phyloP scores from a whole-genome alignment of 2,888 invertebrate species.

The Melanchra persicariae region DNA sequence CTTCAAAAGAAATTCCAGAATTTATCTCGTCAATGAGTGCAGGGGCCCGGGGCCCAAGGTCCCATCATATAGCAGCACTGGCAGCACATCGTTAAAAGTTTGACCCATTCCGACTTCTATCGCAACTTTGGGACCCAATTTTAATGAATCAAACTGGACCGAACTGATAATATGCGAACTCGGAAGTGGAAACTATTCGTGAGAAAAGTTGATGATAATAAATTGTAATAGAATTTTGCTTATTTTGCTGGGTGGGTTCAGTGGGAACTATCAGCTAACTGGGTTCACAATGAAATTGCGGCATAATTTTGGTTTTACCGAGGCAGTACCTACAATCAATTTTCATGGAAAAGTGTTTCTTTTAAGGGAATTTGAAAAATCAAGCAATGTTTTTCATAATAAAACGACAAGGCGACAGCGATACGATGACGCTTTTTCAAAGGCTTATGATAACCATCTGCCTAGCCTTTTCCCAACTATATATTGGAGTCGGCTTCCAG shows the following conservation, averaged over 20 bases:
- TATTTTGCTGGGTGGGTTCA: not conserved
- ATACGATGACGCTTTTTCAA: no score
- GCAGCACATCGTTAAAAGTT: conserved; percentile 62
- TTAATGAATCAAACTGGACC: conserved; percentile 61
- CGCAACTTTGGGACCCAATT: conserved; percentile 56
- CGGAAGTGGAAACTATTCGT: conserved; percentile 43
- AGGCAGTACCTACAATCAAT: no score
- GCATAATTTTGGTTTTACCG: not conserved
- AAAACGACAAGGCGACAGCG: no score
- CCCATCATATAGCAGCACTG: conserved; percentile 36
- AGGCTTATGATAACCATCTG: no score
- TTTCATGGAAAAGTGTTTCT: no score
- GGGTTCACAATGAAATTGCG: not conserved
- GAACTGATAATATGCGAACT: conserved; percentile 53
- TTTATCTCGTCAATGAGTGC: conserved; percentile 36
- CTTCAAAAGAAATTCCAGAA: conserved; percentile 37
- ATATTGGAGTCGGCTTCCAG: no score
- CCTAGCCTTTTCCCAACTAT: no score
- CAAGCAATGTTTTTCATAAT: no score
- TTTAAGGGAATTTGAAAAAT: no score
- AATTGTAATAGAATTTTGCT: conserved; percentile 31
- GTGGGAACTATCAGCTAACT: not conserved
- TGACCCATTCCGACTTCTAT: conserved; percentile 43
- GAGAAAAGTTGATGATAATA: conserved; percentile 37
- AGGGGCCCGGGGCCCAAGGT: not conserved